Base-by-base conservation (phyloP, 2,888 invertebrate species). In the Gerosis bhagava region DNA sequence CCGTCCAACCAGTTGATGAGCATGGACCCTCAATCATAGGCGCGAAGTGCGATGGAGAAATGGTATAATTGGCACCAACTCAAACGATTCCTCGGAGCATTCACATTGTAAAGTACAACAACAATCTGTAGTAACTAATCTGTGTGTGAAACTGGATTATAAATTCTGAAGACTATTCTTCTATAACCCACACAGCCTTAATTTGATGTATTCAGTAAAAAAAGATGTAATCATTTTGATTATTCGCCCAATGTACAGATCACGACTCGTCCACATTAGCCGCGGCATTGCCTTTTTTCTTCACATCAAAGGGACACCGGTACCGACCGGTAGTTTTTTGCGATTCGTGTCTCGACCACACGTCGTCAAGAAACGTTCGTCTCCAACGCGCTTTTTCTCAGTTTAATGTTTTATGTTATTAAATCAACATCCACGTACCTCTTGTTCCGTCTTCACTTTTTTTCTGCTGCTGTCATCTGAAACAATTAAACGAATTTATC, bases 381-480 rank as follows among this genome's bases (percentile, higher is more conserved):
- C 22, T 13, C 37, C 29, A 37, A 45, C 31, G 45, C 28, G 13
- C n/a, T n/a, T n/a, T n/a, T n/a, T n/a, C n/a, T n/a, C n/a, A n/a
- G n/a, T n/a, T n/a, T n/a, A n/a, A n/a, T n/a, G n/a, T n/a, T n/a
- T n/a, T n/a, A n/a, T n/a, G n/a, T n/a, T n/a, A n/a, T n/a, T n/a
- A n/a, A n/a, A n/a, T n/a, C n/a, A n/a, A n/a, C n/a, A 16, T 29
- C 13, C 11, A 59, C 74, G 63, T 69, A 88, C 89, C 87, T 86
- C 84, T 63, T 84, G 77, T 61, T 88, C 89, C 49, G 84, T 79
- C 51, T 82, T 73, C 50, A 84, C 79, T 60, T 77, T 80, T 63
- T 83, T 75, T 67, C 89, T 74, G 57, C 80, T 81, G 70, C 84
- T 86, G 67, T 86, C 86, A 84, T 86, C 89, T 88, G 86, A 45